These are phyloP conservation scores for Tiphia femorata DNA, from an alignment of 2,888 invertebrate genomes.

Conservation along the genomic window DNA sequence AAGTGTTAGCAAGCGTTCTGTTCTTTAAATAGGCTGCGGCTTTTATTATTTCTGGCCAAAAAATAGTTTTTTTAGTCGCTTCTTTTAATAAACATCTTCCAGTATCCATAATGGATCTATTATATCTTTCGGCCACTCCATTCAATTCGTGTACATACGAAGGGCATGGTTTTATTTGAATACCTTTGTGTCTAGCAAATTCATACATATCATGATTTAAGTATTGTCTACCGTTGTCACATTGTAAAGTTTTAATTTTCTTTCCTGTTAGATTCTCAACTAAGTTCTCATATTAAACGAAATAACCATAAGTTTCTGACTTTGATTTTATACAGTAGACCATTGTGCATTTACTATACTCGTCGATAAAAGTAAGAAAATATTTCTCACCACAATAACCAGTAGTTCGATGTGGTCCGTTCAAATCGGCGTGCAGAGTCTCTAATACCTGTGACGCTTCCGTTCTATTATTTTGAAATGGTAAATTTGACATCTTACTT, in stretches of 20 bases:
- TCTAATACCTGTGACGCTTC: constrained; percentile 23
- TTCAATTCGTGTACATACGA: not conserved
- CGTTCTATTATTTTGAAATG: constrained; percentile 21
- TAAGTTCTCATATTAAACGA: not conserved
- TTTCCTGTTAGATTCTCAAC: not conserved
- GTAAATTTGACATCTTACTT: constrained; percentile 22
- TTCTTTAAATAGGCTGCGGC: not conserved
- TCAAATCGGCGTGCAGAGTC: not conserved
- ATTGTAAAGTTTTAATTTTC: not conserved
- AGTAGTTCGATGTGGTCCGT: not conserved
- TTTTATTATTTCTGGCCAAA: not conserved
- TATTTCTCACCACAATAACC: not conserved
- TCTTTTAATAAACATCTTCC: not conserved
- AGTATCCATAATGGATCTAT: not conserved
- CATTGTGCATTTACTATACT: not conserved
- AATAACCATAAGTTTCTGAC: not conserved
- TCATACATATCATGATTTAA: not conserved
- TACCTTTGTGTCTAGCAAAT: not conserved
- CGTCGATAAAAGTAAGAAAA: not conserved
- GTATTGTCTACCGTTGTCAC: not conserved
- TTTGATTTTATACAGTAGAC: not conserved
- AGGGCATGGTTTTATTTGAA: not conserved
- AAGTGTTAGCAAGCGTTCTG: not conserved
- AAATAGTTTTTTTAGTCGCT: not conserved
- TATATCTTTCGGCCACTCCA: not conserved